A percentile compares a stretch with the other conserved stretches of the same genome.
Conservation (phyloP, 2,113 vertebrate species). For the Hemibagrus wyckioides region DNA sequence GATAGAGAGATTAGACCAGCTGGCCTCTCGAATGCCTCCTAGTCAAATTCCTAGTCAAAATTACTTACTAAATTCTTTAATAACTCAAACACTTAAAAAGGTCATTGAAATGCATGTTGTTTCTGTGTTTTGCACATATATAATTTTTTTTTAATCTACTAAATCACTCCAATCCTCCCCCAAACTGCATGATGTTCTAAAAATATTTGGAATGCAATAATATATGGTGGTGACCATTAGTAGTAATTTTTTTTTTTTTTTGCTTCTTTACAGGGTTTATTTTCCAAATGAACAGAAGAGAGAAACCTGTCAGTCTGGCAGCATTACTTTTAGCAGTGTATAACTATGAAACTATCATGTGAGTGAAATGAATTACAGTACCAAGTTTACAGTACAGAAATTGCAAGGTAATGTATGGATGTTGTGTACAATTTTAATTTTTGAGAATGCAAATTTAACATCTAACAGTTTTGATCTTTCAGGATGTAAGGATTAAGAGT, state of each 20-base stretch:
- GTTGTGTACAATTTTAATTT: neutral
- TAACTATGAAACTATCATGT: slow-evolving; percentile 17
- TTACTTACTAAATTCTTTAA: too few relatives aligned
- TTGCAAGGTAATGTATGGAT: slow-evolving; percentile 53
- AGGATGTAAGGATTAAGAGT: slow-evolving; percentile 65
- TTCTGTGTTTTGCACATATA: too few relatives aligned
- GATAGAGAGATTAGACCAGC: neutral
- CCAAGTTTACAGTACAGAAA: slow-evolving; percentile 59
- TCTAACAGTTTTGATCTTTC: neutral
- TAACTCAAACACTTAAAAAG: too few relatives aligned
- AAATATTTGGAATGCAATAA: too few relatives aligned
- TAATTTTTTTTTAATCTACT: too few relatives aligned
- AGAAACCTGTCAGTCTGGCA: neutral
- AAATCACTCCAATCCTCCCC: too few relatives aligned
- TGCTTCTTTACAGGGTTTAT: neutral
- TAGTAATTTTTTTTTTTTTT: neutral
- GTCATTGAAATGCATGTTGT: too few relatives aligned
- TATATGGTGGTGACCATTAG: neutral
- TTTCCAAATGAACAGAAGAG: neutral
- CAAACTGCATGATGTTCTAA: too few relatives aligned
- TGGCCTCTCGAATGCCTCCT: neutral
- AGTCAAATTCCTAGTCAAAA: too few relatives aligned
- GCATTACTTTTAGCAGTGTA: slow-evolving; percentile 12
- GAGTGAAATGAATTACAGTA: slow-evolving; percentile 45
- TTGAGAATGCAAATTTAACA: neutral